phyloP scores from a whole-genome alignment of 2,888 invertebrate species.

The Alentia gelatinosa region DNA sequence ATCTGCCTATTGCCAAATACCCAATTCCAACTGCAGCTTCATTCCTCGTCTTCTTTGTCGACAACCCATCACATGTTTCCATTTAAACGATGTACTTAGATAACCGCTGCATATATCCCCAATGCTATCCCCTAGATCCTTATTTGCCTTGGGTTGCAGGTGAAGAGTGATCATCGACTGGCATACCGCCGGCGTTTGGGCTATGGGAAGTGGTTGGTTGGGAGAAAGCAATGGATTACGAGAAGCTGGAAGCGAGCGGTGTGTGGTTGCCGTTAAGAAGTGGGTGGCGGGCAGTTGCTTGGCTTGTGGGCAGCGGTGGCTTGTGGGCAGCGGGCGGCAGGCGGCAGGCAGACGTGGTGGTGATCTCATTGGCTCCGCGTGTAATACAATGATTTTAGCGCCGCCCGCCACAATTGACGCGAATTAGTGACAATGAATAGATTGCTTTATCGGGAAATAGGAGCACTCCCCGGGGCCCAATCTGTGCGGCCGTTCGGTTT shows the following conservation, averaged over 20 bases:
- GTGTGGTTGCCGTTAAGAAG: neutral
- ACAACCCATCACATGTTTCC: too few species aligned
- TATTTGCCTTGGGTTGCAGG: too few species aligned
- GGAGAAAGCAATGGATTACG: neutral
- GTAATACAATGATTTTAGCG: slow-evolving; percentile 33
- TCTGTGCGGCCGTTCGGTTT: neutral
- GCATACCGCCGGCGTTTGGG: neutral
- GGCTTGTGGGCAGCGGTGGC: neutral
- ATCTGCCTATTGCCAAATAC: too few species aligned
- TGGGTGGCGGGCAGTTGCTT: neutral
- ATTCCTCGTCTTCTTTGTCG: too few species aligned
- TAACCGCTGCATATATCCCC: too few species aligned
- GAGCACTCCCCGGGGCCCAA: neutral
- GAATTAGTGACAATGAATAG: slow-evolving; percentile 33
- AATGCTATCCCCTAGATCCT: too few species aligned
- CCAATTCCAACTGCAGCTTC: too few species aligned
- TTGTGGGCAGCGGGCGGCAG: too few species aligned
- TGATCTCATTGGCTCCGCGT: slow-evolving; percentile 27
- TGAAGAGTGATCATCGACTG: too few species aligned
- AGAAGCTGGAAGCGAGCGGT: neutral
- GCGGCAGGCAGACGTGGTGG: neutral
- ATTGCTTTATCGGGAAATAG: neutral
- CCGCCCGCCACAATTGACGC: neutral
- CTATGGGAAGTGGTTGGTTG: neutral
- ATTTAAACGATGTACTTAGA: too few species aligned